Percentiles rank a stretch among this genome's conserved stretches.
Evolutionary conservation across 2,888 invertebrate species (phyloP).

Genomic region (Parnassius smintheus): DNA sequence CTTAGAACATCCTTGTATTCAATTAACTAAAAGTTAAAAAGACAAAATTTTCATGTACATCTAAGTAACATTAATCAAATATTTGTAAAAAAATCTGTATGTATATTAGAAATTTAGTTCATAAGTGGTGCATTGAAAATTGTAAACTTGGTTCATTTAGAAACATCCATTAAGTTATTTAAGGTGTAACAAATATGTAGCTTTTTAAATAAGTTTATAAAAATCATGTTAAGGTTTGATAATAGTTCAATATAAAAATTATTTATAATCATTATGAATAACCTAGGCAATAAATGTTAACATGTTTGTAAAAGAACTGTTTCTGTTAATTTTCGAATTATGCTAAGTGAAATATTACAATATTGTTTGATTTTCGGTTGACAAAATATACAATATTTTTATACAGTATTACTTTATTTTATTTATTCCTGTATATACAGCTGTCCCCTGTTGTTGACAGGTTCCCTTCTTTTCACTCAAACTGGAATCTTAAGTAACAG

Average conservation of each 20-base stretch:
- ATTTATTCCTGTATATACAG: neutral
- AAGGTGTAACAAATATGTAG: slow-evolving; percentile 39
- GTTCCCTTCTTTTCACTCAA: no score
- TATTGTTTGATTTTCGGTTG: slow-evolving; percentile 79
- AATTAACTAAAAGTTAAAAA: neutral
- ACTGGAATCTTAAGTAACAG: no score
- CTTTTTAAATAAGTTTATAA: slow-evolving; percentile 34
- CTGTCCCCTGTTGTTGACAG: no score
- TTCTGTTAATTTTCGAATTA: slow-evolving; percentile 70
- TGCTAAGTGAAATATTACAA: slow-evolving; percentile 69
- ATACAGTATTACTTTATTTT: slow-evolving; percentile 31
- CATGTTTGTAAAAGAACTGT: slow-evolving; percentile 52
- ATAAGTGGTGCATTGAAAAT: slow-evolving; percentile 68
- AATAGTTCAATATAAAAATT: slow-evolving; percentile 38
- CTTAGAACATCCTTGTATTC: no score
- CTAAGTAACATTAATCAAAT: slow-evolving; percentile 4
- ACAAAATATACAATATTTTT: slow-evolving; percentile 78
- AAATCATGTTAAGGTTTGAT: slow-evolving; percentile 34
- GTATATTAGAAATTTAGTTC: slow-evolving; percentile 69
- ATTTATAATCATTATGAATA: slow-evolving; percentile 48
- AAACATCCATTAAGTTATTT: slow-evolving; percentile 48
- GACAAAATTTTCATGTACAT: neutral
- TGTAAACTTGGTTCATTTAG: slow-evolving; percentile 48
- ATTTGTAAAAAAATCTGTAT: slow-evolving; percentile 46
- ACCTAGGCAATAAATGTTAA: slow-evolving; percentile 62